These are phyloP conservation scores for Ostrea denselamellosa DNA, from an alignment of 1,140 invertebrate genomes.

Conservation along the genomic window DNA sequence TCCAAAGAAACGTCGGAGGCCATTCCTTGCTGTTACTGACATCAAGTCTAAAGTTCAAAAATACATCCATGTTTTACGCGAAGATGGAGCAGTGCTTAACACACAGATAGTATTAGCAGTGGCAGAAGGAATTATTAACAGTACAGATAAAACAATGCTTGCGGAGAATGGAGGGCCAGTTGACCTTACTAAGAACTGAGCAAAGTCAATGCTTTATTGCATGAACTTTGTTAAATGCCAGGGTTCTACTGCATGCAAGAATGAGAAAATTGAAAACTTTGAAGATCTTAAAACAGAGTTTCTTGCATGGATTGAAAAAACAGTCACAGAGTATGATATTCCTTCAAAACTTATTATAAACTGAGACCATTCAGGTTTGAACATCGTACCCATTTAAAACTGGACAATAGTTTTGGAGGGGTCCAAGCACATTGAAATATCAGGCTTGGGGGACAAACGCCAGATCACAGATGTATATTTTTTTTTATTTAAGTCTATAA, in stretches of 20 bases:
- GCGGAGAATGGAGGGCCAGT: conserved; percentile 48
- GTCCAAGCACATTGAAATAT: conserved; percentile 46
- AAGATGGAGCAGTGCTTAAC: conserved; percentile 19
- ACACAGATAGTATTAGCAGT: neutral
- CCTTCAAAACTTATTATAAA: no score
- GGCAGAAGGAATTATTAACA: neutral
- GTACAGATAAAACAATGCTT: neutral
- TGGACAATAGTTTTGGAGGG: conserved; percentile 54
- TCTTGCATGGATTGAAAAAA: no score
- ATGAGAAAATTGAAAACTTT: no score
- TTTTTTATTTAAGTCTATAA: conserved; percentile 7
- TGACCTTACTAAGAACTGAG: conserved; percentile 42
- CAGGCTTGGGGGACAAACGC: no score
- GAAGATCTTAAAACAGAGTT: no score
- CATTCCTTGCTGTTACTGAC: neutral
- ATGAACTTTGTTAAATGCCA: no score
- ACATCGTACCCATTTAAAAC: conserved; percentile 43
- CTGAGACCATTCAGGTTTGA: no score
- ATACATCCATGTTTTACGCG: conserved; percentile 31
- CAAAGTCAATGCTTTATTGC: conserved; percentile 43
- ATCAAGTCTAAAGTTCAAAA: conserved; percentile 9
- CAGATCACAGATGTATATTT: no score
- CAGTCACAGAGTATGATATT: no score
- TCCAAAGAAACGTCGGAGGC: conserved; percentile 16
- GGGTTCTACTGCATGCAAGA: conserved; percentile 52